Evolutionary conservation across 2,113 vertebrate genomes (phyloP).

Genomic region (Anoura caudifer): DNA sequence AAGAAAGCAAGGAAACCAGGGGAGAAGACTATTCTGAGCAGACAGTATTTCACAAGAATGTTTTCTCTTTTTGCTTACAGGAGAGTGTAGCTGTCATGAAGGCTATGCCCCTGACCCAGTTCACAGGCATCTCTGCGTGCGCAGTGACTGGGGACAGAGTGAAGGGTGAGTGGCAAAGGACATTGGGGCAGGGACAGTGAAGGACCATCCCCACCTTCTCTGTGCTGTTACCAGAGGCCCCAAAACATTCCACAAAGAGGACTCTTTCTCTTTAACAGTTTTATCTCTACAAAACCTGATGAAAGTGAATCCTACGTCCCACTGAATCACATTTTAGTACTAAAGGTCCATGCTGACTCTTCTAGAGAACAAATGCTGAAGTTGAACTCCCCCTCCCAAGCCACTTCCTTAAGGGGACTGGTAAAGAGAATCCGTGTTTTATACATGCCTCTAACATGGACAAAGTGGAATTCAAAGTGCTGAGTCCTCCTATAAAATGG

Average conservation of each 20-base stretch:
- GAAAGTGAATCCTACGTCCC: neutral
- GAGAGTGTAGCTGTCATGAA: conserved; percentile 97
- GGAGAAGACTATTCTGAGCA: neutral
- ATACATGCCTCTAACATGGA: neutral
- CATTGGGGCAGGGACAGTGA: accelerated
- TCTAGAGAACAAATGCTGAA: neutral
- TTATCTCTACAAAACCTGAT: neutral
- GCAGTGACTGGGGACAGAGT: conserved; percentile 97
- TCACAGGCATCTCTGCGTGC: conserved; percentile 93
- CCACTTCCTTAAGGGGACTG: neutral
- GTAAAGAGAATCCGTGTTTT: neutral
- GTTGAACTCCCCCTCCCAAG: neutral
- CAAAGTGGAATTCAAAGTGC: neutral
- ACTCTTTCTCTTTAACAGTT: neutral
- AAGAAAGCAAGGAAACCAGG: neutral
- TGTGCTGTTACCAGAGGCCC: neutral
- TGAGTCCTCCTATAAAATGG: neutral
- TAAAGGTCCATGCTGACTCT: neutral
- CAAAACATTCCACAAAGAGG: neutral
- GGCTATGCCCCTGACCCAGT: conserved; percentile 93
- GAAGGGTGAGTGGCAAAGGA: conserved; percentile 90
- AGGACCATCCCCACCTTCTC: neutral
- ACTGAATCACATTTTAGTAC: neutral
- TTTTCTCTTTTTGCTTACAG: conserved; percentile 77
- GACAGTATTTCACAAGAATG: neutral